Evolutionary conservation across 1,140 invertebrate genomes (phyloP), one percentile per base, ranked within the genome.

Genomic region (Drosophila sturtevanti): DNA sequence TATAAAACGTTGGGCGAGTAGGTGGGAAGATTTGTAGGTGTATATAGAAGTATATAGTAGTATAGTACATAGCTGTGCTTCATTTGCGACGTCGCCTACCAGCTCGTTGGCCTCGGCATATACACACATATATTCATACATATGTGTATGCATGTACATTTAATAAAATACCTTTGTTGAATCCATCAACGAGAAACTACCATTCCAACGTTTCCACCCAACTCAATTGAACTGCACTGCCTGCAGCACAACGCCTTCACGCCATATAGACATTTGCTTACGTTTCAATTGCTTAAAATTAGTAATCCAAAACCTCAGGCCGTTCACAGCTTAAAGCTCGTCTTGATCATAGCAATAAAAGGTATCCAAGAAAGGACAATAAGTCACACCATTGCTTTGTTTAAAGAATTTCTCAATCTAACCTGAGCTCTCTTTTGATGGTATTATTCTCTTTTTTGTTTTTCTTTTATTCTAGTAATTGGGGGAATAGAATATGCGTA

Each of bases 81-180:
- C 54, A 56, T 56, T 27, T 56, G 54, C 14, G 54, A 48, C 11
- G 27, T 34, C 54, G 54, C 54, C 54, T 34, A 21, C 54, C 27
- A 31, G 14, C 52, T 34, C 7, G 18, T 16, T 48, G 9, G 41
- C 16, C 41, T 44, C 41, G 12, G 12, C 9, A 31, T n/a, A 55
- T 56, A 56, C 24, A 16, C 31, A 31, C 22, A 55, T 31, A 31
- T 14, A 18, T 11, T 14, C 14, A 35, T 14, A 58, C 2, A 58
- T 10, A 16, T 34, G 11, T 56, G 11, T 38, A 41, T 14, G 6
- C 12, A 16, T 44, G 35, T 44, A 24, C 22, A 86, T 81, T 82
- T 79, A 71, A 87, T 81, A 82, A 87, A 86, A 79, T 86, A 81
- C 78, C 81, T 86, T 62, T 69, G 77, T 75, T 76, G 77, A 78